These are phyloP conservation scores for Drosophila kokeensis DNA, from an alignment of 2,888 invertebrate genomes.

Conservation along the genomic window DNA sequence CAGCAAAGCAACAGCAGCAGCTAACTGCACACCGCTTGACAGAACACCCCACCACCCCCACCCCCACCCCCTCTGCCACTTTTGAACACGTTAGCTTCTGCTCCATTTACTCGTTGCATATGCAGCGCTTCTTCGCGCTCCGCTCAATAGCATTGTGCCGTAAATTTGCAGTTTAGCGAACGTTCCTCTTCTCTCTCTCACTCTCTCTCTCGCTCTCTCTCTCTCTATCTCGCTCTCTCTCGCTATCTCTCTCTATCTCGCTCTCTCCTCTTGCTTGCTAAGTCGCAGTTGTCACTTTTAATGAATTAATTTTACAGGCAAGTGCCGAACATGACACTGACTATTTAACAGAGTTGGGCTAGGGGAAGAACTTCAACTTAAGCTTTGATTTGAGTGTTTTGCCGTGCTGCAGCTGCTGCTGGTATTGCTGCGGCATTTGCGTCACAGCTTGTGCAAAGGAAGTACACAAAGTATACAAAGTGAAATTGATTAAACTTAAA, in stretches of 20 bases:
- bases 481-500: background rate
- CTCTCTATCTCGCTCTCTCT: background rate
- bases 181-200: background rate
- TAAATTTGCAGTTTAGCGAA: conserved; percentile 68
- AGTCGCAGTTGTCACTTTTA: conserved; percentile 25
- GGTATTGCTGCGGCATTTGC: conserved; percentile 11
- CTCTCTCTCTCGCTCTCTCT: background rate
- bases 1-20: conserved; percentile 11
- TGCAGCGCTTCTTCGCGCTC: conserved; percentile 8
- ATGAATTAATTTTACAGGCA: conserved; percentile 47
- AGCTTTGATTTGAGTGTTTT: conserved; percentile 8
- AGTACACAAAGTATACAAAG: background rate
- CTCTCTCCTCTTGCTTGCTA: background rate
- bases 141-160: conserved; percentile 41
- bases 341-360: conserved; percentile 52
- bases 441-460: conserved; percentile 16
- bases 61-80: no score
- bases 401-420: conserved; percentile 5
- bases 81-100: conserved; percentile 29
- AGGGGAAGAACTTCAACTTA: background rate
- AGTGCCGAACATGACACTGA: conserved; percentile 77
- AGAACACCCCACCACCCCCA: background rate
- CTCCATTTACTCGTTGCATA: conserved; percentile 25
- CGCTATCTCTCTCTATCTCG: no score
- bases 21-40: background rate